Percentiles rank a stretch among this genome's conserved stretches.
Evolutionary conservation across 2,888 invertebrate species (phyloP).

Genomic region (Philereme vetulata): DNA sequence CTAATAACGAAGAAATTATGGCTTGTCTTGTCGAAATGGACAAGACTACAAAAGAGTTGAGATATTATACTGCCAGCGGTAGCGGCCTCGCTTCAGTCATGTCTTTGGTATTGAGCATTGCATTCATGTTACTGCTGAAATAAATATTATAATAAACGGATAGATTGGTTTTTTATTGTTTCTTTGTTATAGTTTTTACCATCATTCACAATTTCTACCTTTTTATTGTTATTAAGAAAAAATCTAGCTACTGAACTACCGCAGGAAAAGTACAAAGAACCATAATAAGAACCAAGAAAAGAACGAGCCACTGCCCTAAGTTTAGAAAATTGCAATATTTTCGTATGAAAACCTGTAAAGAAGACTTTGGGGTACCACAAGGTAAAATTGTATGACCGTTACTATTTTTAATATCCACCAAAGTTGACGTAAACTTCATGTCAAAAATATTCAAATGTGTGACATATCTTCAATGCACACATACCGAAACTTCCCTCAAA

Average conservation of each 20-base stretch:
- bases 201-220: no score
- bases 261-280: no score
- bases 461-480: slow-evolving; percentile 5
- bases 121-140: slow-evolving; percentile 34
- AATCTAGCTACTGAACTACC: no score
- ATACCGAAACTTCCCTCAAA: slow-evolving; percentile 23
- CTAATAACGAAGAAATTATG: slow-evolving; percentile 71
- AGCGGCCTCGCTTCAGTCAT: slow-evolving; percentile 31
- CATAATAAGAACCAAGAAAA: no score
- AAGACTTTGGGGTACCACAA: no score
- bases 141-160: slow-evolving; percentile 6
- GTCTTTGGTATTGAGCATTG: slow-evolving; percentile 34
- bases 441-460: neutral
- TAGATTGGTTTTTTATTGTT: neutral
- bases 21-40: slow-evolving; percentile 65
- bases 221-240: no score
- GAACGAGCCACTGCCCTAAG: no score
- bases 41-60: slow-evolving; percentile 47
- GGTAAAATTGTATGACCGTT: no score
- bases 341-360: no score
- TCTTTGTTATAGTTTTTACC: neutral
- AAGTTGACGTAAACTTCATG: neutral
- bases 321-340: no score
- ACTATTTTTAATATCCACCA: no score
- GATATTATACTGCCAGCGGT: slow-evolving; percentile 43